Evolutionary conservation across 2,797 vertebrate genomes (phyloP).

Genomic region (Toxotes lorentzi): DNA sequence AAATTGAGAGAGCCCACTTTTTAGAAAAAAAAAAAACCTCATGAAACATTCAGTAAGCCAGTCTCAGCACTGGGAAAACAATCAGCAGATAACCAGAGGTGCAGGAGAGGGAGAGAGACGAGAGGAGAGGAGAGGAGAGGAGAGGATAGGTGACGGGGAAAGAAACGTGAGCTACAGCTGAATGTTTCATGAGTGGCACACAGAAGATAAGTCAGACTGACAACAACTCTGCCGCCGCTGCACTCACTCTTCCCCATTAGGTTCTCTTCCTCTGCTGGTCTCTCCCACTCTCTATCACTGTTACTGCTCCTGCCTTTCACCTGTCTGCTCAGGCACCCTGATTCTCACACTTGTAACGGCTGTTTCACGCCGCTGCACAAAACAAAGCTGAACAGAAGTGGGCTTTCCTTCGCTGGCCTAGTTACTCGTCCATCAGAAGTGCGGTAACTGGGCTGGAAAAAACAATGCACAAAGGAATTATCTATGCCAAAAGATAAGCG

Average conservation of each 20-base stretch:
- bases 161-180: slow-evolving; percentile 72
- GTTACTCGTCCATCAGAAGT: slow-evolving; percentile 69
- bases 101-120: slow-evolving; percentile 60
- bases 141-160: slow-evolving; percentile 64
- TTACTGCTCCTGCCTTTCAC: slow-evolving; percentile 71
- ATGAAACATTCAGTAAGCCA: slow-evolving; percentile 81
- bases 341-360: slow-evolving; percentile 58
- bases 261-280: slow-evolving; percentile 65
- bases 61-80: slow-evolving; percentile 75
- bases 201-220: slow-evolving; percentile 81
- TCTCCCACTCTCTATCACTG: slow-evolving; percentile 73
- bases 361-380: slow-evolving; percentile 70
- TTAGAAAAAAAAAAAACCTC: slow-evolving; percentile 46
- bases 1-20: slow-evolving; percentile 52
- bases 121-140: slow-evolving; percentile 49
- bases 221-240: slow-evolving; percentile 67
- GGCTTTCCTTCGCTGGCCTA: slow-evolving; percentile 63
- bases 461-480: slow-evolving; percentile 70
- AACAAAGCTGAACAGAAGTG: slow-evolving; percentile 69
- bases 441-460: slow-evolving; percentile 67
- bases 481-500: slow-evolving; percentile 62
- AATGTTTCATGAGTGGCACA: slow-evolving; percentile 84
- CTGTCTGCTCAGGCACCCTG: slow-evolving; percentile 66
- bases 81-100: slow-evolving; percentile 75
- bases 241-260: slow-evolving; percentile 77